These are phyloP conservation scores for Acrocephalus scirpaceus DNA, from an alignment of 2,797 vertebrate species.

Conservation along the genomic window DNA sequence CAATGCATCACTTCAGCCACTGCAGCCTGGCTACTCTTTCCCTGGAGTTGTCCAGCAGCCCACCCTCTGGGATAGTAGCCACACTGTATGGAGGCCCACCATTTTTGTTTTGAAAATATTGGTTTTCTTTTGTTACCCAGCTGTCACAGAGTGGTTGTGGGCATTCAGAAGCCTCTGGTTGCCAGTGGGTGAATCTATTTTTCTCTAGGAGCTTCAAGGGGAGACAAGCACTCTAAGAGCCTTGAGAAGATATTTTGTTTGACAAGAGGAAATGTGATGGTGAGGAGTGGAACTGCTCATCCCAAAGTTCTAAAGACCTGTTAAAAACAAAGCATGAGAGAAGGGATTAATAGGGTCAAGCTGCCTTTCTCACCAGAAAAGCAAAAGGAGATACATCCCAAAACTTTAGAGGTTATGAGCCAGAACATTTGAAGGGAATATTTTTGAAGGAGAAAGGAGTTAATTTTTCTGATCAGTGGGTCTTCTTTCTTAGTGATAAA, in stretches of 20 bases:
- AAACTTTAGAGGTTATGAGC: background rate
- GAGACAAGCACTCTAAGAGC: background rate
- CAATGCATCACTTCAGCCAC: background rate
- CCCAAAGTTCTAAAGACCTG: background rate
- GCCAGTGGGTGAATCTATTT: background rate
- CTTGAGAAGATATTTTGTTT: background rate
- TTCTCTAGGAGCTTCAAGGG: background rate
- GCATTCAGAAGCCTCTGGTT: background rate
- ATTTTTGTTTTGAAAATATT: background rate
- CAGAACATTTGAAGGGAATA: background rate
- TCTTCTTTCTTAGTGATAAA: background rate
- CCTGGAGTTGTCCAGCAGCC: background rate
- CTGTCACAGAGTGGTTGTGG: background rate
- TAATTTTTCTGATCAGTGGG: background rate
- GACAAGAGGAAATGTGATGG: background rate
- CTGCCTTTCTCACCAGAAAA: background rate
- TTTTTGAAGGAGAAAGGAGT: background rate
- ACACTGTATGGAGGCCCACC: too few relatives aligned
- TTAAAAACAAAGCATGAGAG: background rate
- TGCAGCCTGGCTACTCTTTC: background rate
- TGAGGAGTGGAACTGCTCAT: background rate
- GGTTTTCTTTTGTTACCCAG: background rate
- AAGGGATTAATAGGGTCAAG: background rate
- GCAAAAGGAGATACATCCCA: background rate
- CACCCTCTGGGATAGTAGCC: background rate